phyloP scores from a whole-genome alignment of 2,113 vertebrate species.

The Zosterops pallidus region DNA sequence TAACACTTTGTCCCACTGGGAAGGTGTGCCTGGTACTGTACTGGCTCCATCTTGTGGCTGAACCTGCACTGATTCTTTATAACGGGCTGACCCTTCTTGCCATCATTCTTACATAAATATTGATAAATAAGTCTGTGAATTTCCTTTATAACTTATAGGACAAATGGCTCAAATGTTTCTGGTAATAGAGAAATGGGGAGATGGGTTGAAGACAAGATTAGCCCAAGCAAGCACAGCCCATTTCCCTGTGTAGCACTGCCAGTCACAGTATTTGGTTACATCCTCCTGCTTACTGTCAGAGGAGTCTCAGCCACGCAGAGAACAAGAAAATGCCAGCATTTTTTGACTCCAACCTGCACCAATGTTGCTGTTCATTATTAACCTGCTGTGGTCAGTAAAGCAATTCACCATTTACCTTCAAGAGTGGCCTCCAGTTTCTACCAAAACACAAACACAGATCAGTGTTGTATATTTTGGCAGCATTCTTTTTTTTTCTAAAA shows the following conservation, averaged over 20 bases:
- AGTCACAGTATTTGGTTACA: background rate
- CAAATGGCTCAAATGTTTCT: background rate
- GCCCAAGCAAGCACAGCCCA: background rate
- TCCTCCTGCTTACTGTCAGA: background rate
- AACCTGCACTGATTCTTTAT: background rate
- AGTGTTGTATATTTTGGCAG: background rate
- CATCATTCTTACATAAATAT: background rate
- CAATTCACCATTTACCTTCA: background rate
- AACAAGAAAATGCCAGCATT: background rate
- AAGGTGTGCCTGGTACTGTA: background rate
- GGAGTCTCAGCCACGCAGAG: background rate
- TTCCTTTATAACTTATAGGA: background rate
- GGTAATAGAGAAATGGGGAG: background rate
- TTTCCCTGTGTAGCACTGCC: background rate
- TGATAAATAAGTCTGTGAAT: background rate
- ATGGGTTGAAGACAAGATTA: background rate
- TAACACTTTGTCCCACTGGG: background rate
- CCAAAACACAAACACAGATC: background rate
- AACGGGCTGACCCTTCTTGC: background rate
- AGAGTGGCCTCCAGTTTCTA: background rate
- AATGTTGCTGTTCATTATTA: background rate
- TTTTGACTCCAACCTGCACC: background rate
- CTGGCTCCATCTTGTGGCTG: slow-evolving; percentile 62
- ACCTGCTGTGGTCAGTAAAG: background rate
- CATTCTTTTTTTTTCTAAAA: background rate